phyloP scores from a whole-genome alignment of 2,888 invertebrate species.

The Idaea aversata region DNA sequence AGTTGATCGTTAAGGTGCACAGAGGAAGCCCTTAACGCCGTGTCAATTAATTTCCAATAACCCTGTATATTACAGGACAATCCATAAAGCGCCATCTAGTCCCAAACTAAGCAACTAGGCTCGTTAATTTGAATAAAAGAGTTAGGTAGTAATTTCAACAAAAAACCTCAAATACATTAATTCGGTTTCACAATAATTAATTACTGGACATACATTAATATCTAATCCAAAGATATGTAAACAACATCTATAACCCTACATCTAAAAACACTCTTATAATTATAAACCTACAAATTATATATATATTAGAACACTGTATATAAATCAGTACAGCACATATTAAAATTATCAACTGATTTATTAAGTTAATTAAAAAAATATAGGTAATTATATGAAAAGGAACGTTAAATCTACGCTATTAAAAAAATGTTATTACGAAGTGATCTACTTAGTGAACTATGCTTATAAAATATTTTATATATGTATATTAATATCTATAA shows the following conservation, averaged over 20 bases:
- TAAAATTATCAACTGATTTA: constrained; percentile 22
- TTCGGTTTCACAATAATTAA: constrained; percentile 13
- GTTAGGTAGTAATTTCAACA: constrained; percentile 15
- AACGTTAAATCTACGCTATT: constrained; percentile 22
- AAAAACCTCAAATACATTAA: constrained; percentile 12
- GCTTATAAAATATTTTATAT: constrained; percentile 19
- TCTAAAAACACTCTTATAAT: constrained; percentile 42
- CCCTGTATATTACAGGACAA: no score
- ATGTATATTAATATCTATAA: not conserved
- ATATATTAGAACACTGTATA: constrained; percentile 20
- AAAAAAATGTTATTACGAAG: constrained; percentile 20
- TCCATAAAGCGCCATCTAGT: not conserved
- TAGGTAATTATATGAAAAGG: constrained; percentile 20
- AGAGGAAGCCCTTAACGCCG: no score
- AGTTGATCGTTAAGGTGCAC: no score
- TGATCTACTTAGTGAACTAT: constrained; percentile 23
- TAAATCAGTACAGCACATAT: constrained; percentile 20
- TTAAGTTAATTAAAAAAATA: constrained; percentile 22
- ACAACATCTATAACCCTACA: constrained; percentile 39
- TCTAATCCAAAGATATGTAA: constrained; percentile 37
- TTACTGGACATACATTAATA: constrained; percentile 35
- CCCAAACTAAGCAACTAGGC: not conserved
- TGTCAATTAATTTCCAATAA: no score
- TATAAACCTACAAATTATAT: constrained; percentile 22
- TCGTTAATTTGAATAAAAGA: not conserved